Base-by-base conservation (phyloP, 1,140 invertebrate genomes). In the Drosophila trapezifrons region DNA sequence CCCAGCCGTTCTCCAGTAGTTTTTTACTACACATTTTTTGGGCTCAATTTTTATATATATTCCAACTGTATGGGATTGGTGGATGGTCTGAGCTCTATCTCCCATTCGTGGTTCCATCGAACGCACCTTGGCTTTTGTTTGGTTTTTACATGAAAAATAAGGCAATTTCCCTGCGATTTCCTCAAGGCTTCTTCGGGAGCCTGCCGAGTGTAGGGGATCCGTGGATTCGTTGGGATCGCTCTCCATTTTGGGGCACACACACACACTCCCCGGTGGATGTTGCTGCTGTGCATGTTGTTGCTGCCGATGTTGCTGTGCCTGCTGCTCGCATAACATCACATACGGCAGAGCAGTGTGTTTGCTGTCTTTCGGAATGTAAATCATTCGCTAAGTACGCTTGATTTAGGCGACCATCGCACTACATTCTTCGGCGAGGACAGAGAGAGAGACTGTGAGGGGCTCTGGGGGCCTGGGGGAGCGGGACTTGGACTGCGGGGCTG, bases 361-460 rank as follows among this genome's bases (percentile, higher is more conserved):
- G 90, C 90, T 91, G 90, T 91, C 86, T 91, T 89, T 89, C 79
- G 90, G 90, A 91, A 91, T 91, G 90, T 91, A 91, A 91, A 91
- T 91, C 90, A 91, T 91, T 90, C 79, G 90, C 87, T 91, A 91
- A 91, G 86, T 91, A 91, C 90, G 86, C 90, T 90, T 91, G 90
- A 91, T 91, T 91, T 91, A 91, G 90, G 86, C 90, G 90, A 89
- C 86, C 90, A 85, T 80, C 85, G 79, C 84, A 89, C 84, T 90
- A 89, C 84, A 89, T 89, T 89, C 84, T 80, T 89, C 70, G 73
- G 65, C 67, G 70, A 71, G 81, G 75, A 56, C 56, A 18, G 64
- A 38, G 55, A 17, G 40, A 59, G 29, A 8, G 20, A n/a, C 27
- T 2, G 17, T 15, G 12, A 37, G 20, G 18, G 22, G 13, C n/a